A percentile compares a stretch with the other conserved stretches of the same genome.
Evolutionary conservation across 1,140 invertebrate species (phyloP).

Genomic region (Myzus persicae): DNA sequence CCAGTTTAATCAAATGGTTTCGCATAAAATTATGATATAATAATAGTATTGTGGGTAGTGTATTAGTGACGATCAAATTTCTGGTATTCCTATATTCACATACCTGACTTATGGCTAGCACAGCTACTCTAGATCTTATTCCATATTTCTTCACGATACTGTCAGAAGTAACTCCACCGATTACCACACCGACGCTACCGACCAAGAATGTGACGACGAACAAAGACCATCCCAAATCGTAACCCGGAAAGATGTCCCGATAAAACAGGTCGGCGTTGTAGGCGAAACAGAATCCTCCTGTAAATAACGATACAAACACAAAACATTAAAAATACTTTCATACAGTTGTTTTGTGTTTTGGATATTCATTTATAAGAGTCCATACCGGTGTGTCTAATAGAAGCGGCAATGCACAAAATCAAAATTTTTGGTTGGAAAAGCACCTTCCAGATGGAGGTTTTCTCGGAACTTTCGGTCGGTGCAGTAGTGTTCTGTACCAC

Average conservation of each 20-base stretch:
- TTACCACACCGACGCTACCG: conserved; percentile 85
- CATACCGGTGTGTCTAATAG: conserved; percentile 86
- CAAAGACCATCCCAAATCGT: conserved; percentile 86
- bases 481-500: neutral
- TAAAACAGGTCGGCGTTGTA: conserved; percentile 91
- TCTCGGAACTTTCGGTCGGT: conserved; percentile 61
- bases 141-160: conserved; percentile 88
- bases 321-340: neutral
- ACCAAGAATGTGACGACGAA: conserved; percentile 86
- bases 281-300: conserved; percentile 86
- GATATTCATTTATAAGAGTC: neutral
- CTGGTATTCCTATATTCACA: neutral
- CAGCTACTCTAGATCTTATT: conserved; percentile 81
- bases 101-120: conserved; percentile 80
- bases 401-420: conserved; percentile 84
- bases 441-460: conserved; percentile 74
- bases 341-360: neutral
- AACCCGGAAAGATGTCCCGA: conserved; percentile 84
- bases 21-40: neutral
- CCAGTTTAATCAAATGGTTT: neutral
- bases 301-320: neutral
- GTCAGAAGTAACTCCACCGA: conserved; percentile 88
- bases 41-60: too few species aligned
- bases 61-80: neutral
- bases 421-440: conserved; percentile 80